Base-by-base conservation (phyloP, 1,140 invertebrate species). In the Pectinophora gossypiella region DNA sequence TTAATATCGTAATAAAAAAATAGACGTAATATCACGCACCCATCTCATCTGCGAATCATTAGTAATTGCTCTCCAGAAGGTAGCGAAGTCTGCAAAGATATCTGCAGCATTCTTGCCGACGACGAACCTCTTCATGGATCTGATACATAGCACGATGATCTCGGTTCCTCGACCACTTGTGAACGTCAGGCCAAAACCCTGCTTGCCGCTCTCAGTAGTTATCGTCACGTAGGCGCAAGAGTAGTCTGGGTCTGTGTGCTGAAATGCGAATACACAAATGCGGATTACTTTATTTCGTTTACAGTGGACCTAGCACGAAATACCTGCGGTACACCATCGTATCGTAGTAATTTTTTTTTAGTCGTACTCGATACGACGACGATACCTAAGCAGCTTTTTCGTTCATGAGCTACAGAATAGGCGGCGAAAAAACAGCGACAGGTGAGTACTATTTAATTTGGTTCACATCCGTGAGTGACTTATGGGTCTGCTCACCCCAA, bases 1-100 rank as follows among this genome's bases (percentile, higher is more conserved):
- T 23, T 23, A 23, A 23, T n/a, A n/a, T n/a, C n/a, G n/a, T n/a
- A n/a, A 23, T 23, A 23, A 32, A 32, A 9, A 32, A 3, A 32
- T 3, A 32, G n/a, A 9, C 27, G n/a, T 32, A n/a, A n/a, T n/a
- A 6, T 27, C 12, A 27, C 87, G 85, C 90, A 96, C 95, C 96
- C 96, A 98, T 94, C 96, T 89, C 59, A 97, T 87, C 85, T 98
- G 96, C 42, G 94, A 93, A 68, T 98, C 95, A 67, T 94, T 96
- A 0, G 95, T 96, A 3, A 98, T 78, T 19, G 90, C 88, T 49
- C 95, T 88, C 95, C 95, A 97, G 70, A 95, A 96, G 0, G 55
- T 67, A 6, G 88, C 92, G 79, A 97, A 97, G 72, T 97, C 88
- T 1, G 88, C 85, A 68, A 91, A 97, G 59, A 97, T 97, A 12